Evolutionary conservation across 2,113 vertebrate species (phyloP), one percentile per base, ranked within the genome.

Genomic region (Sardina pilchardus): DNA sequence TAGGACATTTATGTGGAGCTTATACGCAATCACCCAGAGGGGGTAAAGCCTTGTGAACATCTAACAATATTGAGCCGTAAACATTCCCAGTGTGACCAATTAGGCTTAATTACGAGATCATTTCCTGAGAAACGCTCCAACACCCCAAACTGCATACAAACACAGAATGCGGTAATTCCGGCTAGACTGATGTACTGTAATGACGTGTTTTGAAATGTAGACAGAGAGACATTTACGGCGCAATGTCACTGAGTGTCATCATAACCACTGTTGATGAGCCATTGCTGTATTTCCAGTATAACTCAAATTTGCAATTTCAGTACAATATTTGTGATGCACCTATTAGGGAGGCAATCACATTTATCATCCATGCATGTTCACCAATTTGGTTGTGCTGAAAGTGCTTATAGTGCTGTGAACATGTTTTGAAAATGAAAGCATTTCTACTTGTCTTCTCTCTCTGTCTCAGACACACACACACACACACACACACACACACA

Each of bases 81-180:
- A 75, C 67, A 75, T 75, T 75, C 67, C 67, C 67, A 17, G 67
- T 75, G 67, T 75, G 67, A 75, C 30, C 67, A 75, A 75, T 75
- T 75, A 75, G 67, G 30, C 67, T 75, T 75, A 36, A 75, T 75
- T 75, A 75, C 67, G 17, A 34, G 67, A 34, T 75, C 9, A 75
- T 75, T 75, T 75, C 67, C 30, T 34, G 30, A 75, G 26, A 75
- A 75, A 36, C 67, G 9, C 30, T 75, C 67, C 67, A 36, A 16
- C 30, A 36, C n/a, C 63, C n/a, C 2, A 34, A 36, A 75, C 67
- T 75, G 67, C 67, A 75, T 71, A 34, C 63, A 34, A 34, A 75
- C 16, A 36, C 67, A 34, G 10, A 75, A 30, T 75, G 67, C 4
- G 8, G 14, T 34, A 14, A 75, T 75, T 12, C n/a, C 3, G 7